Evolutionary conservation across 1,140 invertebrate genomes (phyloP), one percentile per base, ranked within the genome.

Genomic region (Panagrolaimus sp.): DNA sequence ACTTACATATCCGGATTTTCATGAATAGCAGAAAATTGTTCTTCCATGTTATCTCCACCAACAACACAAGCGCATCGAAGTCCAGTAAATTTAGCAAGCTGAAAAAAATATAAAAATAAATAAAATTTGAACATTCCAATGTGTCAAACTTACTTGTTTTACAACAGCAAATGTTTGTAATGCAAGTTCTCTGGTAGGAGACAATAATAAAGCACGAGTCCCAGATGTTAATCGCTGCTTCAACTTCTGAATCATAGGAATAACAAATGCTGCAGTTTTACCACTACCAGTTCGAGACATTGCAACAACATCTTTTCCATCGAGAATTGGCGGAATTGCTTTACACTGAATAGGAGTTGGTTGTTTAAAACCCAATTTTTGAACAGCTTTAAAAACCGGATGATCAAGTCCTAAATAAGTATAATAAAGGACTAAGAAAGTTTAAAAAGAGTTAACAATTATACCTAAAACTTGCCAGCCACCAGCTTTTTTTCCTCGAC

Each of bases 251-350:
- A 98, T 90, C 79, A 98, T 87, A 0, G 96, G 96, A 63, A 98
- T 89, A 6, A 99, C 87, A 84, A 99, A 99, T 77, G 94, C 95
- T n/a, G 95, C 96, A 0, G 96, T 98, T 87, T 99, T 99, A 43
- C 96, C 96, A 84, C 94, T 97, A 45, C 96, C 96, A 21, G 96
- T 99, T 70, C 96, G 87, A 17, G 95, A 96, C 96, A 99, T 99
- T 43, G 93, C 96, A 62, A 99, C 94, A 17, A 98, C 89, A 89
- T 99, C 95, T 84, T 91, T 89, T 3, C 93, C 92, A 84, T 94
- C 90, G 62, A 98, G 84, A 55, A 95, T 90, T 52, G 96, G 77
- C 5, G 96, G 96, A 81, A 99, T 96, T 43, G 93, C 93, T 87
- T 98, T 98, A 83, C 95, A 88, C 84, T 99, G 96, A 84, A 99